phyloP scores from a whole-genome alignment of 2,888 invertebrate genomes.

The Villa cingulata region DNA sequence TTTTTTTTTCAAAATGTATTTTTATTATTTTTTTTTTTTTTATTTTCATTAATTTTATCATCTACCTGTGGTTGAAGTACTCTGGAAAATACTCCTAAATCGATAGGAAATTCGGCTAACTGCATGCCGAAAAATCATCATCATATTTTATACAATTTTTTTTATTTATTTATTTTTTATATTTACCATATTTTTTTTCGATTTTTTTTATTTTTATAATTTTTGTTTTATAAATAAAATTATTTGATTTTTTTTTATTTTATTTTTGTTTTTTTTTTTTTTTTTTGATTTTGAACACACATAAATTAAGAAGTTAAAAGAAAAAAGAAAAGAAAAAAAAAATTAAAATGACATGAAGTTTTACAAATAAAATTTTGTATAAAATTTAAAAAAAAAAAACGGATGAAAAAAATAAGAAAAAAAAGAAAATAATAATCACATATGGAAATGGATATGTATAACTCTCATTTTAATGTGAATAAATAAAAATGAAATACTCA shows the following conservation, averaged over 20 bases:
- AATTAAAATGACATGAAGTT: constrained; percentile 5
- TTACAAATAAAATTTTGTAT: neutral
- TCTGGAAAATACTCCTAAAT: constrained; percentile 63
- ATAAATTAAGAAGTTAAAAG: constrained; percentile 2
- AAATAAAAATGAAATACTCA: too few relatives aligned
- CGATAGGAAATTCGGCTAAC: constrained; percentile 61
- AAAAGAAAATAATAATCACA: neutral
- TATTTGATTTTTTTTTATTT: neutral
- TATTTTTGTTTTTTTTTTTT: neutral
- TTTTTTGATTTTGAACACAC: neutral
- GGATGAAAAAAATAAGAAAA: neutral
- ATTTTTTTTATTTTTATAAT: too few relatives aligned
- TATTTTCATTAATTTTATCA: neutral
- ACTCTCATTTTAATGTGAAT: too few relatives aligned
- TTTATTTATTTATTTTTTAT: neutral
- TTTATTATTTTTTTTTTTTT: neutral
- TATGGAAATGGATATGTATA: too few relatives aligned
- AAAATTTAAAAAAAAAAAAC: neutral
- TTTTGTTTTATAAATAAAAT: too few relatives aligned
- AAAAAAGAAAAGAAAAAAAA: constrained; percentile 2
- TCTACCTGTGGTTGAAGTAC: constrained; percentile 48
- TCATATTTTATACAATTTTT: neutral
- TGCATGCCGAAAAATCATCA: constrained; percentile 19
- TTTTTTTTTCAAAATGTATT: neutral
- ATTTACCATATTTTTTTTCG: neutral